Evolutionary conservation across 2,113 vertebrate species (phyloP).

Genomic region (Xenopus laevis): DNA sequence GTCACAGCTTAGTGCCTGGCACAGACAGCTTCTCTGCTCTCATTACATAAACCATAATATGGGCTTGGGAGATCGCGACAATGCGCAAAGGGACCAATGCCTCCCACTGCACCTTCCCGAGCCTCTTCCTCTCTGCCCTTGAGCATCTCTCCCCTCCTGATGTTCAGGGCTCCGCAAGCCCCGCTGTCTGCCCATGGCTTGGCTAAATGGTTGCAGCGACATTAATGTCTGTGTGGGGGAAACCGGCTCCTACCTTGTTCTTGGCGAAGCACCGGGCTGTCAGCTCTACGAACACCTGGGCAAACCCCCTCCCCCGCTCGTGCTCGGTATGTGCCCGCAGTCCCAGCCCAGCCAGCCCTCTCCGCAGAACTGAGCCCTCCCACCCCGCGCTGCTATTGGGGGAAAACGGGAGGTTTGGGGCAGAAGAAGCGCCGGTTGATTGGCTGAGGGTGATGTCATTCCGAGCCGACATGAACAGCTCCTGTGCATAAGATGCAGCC

Average conservation of each 20-base stretch:
- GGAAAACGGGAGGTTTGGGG: background rate
- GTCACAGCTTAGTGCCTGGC: slow-evolving; percentile 3
- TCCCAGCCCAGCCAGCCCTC: slow-evolving; percentile 28
- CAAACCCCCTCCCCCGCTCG: slow-evolving; percentile 20
- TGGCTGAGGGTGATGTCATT: slow-evolving; percentile 41
- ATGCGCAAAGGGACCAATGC: background rate
- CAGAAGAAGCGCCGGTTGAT: background rate
- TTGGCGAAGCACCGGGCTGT: slow-evolving; percentile 22
- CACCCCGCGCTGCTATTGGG: slow-evolving; percentile 7
- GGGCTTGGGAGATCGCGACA: no score
- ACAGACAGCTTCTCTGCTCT: background rate
- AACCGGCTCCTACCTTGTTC: slow-evolving; percentile 30
- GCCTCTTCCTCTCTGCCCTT: background rate
- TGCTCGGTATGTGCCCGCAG: slow-evolving; percentile 34
- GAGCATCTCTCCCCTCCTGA: no score
- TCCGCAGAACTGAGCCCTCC: slow-evolving; percentile 17
- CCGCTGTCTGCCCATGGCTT: background rate
- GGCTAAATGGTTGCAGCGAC: background rate
- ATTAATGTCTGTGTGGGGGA: background rate
- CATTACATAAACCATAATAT: no score
- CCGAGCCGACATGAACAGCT: background rate
- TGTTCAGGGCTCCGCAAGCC: background rate
- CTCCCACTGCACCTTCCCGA: background rate
- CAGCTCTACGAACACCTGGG: slow-evolving; percentile 22
- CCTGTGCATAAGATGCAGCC: background rate